Percentiles rank a stretch among this genome's conserved stretches.
Evolutionary conservation across 2,797 vertebrate species (phyloP).

Genomic region (Amniataba percoides): DNA sequence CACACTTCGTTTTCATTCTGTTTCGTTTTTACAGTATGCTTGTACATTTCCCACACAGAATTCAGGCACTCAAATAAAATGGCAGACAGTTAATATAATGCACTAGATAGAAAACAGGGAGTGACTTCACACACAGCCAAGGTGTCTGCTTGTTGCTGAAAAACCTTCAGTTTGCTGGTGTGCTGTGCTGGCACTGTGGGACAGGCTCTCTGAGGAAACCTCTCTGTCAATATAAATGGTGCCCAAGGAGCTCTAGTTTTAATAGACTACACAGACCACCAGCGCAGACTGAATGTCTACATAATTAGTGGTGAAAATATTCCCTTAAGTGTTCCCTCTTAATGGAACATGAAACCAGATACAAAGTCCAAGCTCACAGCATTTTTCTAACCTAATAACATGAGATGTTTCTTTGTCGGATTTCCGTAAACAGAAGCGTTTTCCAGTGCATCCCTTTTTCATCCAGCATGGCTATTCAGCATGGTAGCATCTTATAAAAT

Average conservation of each 20-base stretch:
- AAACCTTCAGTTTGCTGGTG: not conserved
- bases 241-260: conserved; percentile 30
- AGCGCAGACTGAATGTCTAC: conserved; percentile 50
- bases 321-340: conserved; percentile 47
- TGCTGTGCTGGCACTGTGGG: conserved; percentile 6
- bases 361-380: conserved; percentile 47
- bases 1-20: not conserved
- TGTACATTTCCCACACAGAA: not conserved
- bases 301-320: conserved; percentile 54
- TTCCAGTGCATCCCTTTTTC: conserved; percentile 75
- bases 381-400: conserved; percentile 52
- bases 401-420: conserved; percentile 47
- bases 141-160: conserved; percentile 4
- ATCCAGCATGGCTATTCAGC: conserved; percentile 67
- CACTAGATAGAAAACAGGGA: not conserved
- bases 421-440: conserved; percentile 62
- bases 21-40: not conserved
- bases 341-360: conserved; percentile 51
- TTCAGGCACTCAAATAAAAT: not conserved
- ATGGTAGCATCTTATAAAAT: conserved; percentile 47
- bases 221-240: conserved; percentile 22
- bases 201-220: conserved; percentile 12
- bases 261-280: conserved; percentile 35
- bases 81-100: not conserved
- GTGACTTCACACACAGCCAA: conserved; percentile 18